phyloP scores from a whole-genome alignment of 92 coral and sea anemone genomes.

The Porites cylindrica region DNA sequence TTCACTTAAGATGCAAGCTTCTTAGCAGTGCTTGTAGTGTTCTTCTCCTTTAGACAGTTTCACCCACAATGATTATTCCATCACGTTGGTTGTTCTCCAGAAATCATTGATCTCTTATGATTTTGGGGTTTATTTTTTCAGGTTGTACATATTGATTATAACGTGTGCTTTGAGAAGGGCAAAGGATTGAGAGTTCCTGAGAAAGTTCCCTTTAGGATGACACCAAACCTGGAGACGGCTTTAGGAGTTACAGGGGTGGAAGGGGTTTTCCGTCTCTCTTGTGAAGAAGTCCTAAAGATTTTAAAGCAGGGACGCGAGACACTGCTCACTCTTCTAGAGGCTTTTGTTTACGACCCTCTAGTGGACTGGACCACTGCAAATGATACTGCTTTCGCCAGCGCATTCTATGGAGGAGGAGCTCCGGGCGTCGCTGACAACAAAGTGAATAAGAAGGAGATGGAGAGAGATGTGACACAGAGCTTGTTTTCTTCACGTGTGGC shows the following conservation, averaged over 20 bases:
- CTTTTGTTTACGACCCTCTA: conserved; percentile 97
- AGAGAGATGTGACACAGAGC: conserved; percentile 96
- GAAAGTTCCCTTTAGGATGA: conserved; percentile 97
- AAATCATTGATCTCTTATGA: too few species aligned
- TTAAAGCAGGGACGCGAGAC: conserved; percentile 97
- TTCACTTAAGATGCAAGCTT: too few species aligned
- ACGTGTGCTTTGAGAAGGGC: conserved; percentile 99
- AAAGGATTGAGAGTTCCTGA: conserved; percentile 96
- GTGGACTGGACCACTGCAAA: conserved; percentile 99
- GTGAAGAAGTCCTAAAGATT: conserved; percentile 96
- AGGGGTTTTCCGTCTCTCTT: conserved; percentile 97
- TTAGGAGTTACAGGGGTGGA: conserved; percentile 98
- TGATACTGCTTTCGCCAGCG: conserved; percentile 97
- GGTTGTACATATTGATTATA: conserved; percentile 99
- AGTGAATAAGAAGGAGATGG: conserved; percentile 97
- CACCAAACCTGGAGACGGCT: conserved; percentile 98
- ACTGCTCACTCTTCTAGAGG: conserved; percentile 91
- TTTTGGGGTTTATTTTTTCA: too few species aligned
- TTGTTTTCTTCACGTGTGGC: conserved; percentile 98
- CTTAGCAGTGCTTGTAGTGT: too few species aligned
- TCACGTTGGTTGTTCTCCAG: too few species aligned
- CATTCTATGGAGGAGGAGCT: conserved; percentile 98
- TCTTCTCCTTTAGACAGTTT: too few species aligned
- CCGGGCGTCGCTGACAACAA: conserved; percentile 87
- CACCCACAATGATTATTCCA: too few species aligned